Percentiles rank a stretch among this genome's conserved stretches.
These are phyloP conservation scores for Phorcus lineatus DNA, from an alignment of 2,888 invertebrate species.

Conservation along the genomic window DNA sequence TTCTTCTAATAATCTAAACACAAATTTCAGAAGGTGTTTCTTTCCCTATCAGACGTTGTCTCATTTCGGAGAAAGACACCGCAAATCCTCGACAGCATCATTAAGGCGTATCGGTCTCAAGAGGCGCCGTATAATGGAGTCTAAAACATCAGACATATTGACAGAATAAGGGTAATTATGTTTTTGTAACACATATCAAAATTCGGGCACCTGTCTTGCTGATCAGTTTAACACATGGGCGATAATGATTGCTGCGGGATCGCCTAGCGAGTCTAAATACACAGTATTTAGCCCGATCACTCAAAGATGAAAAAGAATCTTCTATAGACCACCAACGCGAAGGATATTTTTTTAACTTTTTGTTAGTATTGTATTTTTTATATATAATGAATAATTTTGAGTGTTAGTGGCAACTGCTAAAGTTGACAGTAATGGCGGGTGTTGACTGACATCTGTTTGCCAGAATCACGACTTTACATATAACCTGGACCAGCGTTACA, in stretches of 20 bases:
- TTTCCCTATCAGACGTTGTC: too few relatives aligned
- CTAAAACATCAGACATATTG: not conserved
- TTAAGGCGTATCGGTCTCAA: not conserved
- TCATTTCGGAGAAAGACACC: not conserved
- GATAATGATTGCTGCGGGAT: not conserved
- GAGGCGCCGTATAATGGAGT: not conserved
- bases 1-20: too few relatives aligned
- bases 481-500: too few relatives aligned
- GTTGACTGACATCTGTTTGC: too few relatives aligned
- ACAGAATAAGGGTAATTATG: slow-evolving; percentile 3
- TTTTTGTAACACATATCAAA: slow-evolving; percentile 13
- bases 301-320: not conserved
- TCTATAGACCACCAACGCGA: not conserved
- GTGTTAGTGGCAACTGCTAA: too few relatives aligned
- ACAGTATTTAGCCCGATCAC: not conserved
- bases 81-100: not conserved
- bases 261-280: not conserved
- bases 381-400: too few relatives aligned
- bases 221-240: not conserved
- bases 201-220: not conserved
- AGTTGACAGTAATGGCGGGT: too few relatives aligned
- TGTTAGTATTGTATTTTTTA: too few relatives aligned
- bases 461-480: too few relatives aligned
- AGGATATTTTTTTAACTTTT: not conserved
- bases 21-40: too few relatives aligned